Percentiles rank a stretch among this genome's conserved stretches.
Conservation (phyloP, 2,888 invertebrate species). For the Pachliopta kotzebuea region DNA sequence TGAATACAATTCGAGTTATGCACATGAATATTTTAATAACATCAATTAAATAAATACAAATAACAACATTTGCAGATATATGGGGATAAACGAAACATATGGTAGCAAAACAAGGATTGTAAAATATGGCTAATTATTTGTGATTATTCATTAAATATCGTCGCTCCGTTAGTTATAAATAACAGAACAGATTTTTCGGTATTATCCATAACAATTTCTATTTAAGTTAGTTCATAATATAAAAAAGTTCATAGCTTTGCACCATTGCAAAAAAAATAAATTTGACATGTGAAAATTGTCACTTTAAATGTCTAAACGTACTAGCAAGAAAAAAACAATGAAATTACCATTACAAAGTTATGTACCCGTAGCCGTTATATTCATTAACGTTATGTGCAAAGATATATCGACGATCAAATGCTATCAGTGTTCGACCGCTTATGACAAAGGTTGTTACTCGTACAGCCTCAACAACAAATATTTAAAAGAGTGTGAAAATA, state of each 20-base stretch:
- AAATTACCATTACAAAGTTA: constrained; percentile 32
- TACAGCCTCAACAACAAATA: constrained; percentile 47
- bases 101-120: too few species aligned
- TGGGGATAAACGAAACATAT: too few species aligned
- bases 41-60: too few species aligned
- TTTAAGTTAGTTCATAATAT: too few species aligned
- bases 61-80: too few species aligned
- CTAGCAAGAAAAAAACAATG: constrained; percentile 37
- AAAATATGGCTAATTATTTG: too few species aligned
- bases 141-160: neutral
- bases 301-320: constrained; percentile 19
- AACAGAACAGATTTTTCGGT: neutral
- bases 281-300: neutral
- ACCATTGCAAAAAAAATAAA: neutral
- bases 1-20: too few species aligned
- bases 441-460: constrained; percentile 48
- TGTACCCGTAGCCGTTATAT: constrained; percentile 29
- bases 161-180: neutral
- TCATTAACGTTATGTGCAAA: constrained; percentile 40
- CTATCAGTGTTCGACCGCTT: constrained; percentile 59
- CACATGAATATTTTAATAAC: too few species aligned
- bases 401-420: constrained; percentile 50
- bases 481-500: constrained; percentile 49
- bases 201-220: neutral
- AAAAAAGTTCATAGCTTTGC: neutral